These are phyloP conservation scores for Chaetodon trifasciatus DNA, from an alignment of 2,797 vertebrate genomes.

Conservation along the genomic window DNA sequence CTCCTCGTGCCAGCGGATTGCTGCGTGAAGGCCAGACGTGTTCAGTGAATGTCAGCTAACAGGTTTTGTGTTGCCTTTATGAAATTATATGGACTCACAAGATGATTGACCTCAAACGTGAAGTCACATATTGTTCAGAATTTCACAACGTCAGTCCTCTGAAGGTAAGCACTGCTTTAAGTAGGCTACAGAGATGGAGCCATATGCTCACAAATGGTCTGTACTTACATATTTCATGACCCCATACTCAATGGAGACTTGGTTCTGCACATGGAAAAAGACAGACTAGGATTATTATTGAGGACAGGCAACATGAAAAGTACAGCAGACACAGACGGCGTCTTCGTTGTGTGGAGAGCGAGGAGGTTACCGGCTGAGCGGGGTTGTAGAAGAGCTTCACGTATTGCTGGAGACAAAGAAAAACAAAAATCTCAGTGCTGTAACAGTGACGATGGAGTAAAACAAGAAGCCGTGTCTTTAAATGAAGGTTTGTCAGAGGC, in stretches of 20 bases:
- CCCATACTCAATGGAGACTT: conserved; percentile 68
- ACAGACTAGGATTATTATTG: not conserved
- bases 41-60: too few relatives aligned
- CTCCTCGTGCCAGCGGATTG: too few relatives aligned
- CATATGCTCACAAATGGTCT: not conserved
- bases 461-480: too few relatives aligned
- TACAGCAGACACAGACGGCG: not conserved
- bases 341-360: not conserved
- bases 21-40: too few relatives aligned
- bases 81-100: too few relatives aligned
- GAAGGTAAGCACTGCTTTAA: too few relatives aligned
- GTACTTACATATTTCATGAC: conserved; percentile 66
- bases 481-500: not conserved
- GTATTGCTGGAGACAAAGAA: conserved; percentile 58
- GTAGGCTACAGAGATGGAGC: too few relatives aligned
- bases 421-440: not conserved
- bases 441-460: too few relatives aligned
- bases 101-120: too few relatives aligned
- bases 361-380: conserved; percentile 57
- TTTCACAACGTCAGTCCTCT: too few relatives aligned
- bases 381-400: conserved; percentile 70
- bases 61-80: too few relatives aligned
- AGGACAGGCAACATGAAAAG: not conserved
- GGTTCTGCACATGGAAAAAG: conserved; percentile 58
- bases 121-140: too few relatives aligned